A percentile compares a stretch with the other conserved stretches of the same genome.
Conservation (phyloP, 1,140 invertebrate genomes). For the Chelonus insularis region DNA sequence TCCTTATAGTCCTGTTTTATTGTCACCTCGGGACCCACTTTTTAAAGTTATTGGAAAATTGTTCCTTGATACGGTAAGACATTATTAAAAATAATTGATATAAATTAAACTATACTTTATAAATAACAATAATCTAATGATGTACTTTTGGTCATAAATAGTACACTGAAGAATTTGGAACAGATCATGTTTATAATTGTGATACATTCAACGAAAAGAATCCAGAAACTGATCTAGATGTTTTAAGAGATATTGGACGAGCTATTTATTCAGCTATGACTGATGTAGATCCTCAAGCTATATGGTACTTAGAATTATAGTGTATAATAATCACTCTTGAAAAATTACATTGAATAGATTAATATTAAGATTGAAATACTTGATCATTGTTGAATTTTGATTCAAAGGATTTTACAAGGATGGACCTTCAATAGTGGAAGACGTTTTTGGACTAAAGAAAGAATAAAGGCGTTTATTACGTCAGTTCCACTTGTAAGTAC, state of each 20-base stretch:
- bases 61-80: slow-evolving; percentile 63
- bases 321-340: no score
- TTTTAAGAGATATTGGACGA: slow-evolving; percentile 67
- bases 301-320: no score
- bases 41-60: slow-evolving; percentile 72
- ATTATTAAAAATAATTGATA: no score
- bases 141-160: no score
- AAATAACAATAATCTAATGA: no score
- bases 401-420: slow-evolving; percentile 86
- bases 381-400: no score
- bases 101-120: no score
- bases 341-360: no score
- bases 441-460: slow-evolving; percentile 69
- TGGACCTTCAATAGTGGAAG: slow-evolving; percentile 80
- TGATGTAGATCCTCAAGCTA: slow-evolving; percentile 71
- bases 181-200: slow-evolving; percentile 84
- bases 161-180: slow-evolving; percentile 72
- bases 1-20: slow-evolving; percentile 67
- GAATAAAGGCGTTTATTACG: slow-evolving; percentile 74
- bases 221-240: slow-evolving; percentile 62
- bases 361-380: no score
- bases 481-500: slow-evolving; percentile 74
- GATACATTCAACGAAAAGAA: slow-evolving; percentile 93
- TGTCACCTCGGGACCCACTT: slow-evolving; percentile 78
- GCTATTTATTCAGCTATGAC: slow-evolving; percentile 74